phyloP scores from a whole-genome alignment of 2,797 vertebrate species.

The Eutrigla gurnardus region DNA sequence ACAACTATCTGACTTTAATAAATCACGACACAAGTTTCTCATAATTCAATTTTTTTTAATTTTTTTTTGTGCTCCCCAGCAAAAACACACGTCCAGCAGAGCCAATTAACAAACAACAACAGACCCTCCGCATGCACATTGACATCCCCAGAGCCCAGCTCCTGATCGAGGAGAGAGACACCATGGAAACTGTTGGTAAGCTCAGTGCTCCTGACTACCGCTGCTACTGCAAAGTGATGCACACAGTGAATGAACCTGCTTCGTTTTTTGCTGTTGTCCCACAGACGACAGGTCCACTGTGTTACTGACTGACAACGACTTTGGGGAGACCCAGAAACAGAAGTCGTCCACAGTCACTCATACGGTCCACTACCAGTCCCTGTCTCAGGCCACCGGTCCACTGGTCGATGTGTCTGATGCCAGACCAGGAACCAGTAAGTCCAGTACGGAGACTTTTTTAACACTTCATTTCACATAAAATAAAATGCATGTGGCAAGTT shows the following conservation, averaged over 20 bases:
- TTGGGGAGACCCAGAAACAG: constrained; percentile 96
- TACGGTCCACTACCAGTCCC: constrained; percentile 97
- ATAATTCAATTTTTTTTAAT: too few relatives aligned
- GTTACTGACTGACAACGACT: constrained; percentile 95
- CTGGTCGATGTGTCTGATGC: constrained; percentile 97
- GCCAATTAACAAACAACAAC: constrained; percentile 96
- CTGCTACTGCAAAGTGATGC: background rate
- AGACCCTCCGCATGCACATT: constrained; percentile 97
- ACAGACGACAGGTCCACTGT: constrained; percentile 98
- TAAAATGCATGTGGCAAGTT: background rate
- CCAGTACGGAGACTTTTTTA: constrained; percentile 78
- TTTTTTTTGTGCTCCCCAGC: constrained; percentile 79
- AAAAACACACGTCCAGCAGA: constrained; percentile 98
- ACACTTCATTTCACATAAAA: constrained; percentile 32
- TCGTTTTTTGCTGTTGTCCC: constrained; percentile 25
- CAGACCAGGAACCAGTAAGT: constrained; percentile 98
- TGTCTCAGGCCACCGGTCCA: constrained; percentile 96
- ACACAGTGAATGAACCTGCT: background rate
- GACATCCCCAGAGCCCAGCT: constrained; percentile 98
- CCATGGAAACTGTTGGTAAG: constrained; percentile 97
- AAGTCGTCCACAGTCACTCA: constrained; percentile 98
- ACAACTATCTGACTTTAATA: background rate
- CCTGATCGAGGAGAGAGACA: constrained; percentile 97
- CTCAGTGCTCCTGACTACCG: background rate
- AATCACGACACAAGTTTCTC: background rate